Evolutionary conservation across 2,797 vertebrate species (phyloP), one percentile per base, ranked within the genome.

Genomic region (Decapterus maruadsi): DNA sequence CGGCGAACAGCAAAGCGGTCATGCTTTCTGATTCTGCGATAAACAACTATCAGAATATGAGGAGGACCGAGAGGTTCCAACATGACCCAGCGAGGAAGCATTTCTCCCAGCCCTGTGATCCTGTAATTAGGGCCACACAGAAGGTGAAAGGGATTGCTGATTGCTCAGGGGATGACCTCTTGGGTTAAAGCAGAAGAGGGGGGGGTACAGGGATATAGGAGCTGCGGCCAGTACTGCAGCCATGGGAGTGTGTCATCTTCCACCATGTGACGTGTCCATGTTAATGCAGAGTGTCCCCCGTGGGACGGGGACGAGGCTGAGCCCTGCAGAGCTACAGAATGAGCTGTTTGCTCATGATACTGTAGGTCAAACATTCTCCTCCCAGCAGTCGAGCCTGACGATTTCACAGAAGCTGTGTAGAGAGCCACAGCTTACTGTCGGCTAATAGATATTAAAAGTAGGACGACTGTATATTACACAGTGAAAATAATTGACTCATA

Each of bases 131-230:
- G 75, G 80, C 71, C 82, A 85, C 83, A 84, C 73, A 80, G 80
- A 90, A 85, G 87, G 90, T 92, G 88, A 91, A 93, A 91, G 73
- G 68, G 79, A 89, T 81, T 73, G 64, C 66, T 80, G 75, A 84
- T 72, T 68, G 78, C 81, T 76, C n/a, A 64, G 51, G 80, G 77
- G 75, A 50, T 68, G 64, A 83, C 76, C 75, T 84, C 69, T 60
- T 2, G 50, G 63, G 45, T 20, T 69, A 58, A 29, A 75, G 8
- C 0, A 3, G 38, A 3, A 57, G 66, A 72, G 76, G 55, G 40
- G 57, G 66, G 72, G 76, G 55, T 54, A 70, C 60, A 76, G 57
- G 56, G 64, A 74, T 68, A 67, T 12, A 13, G 61, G 60, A 59
- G 48, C 54, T 68, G 72, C 40, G 31, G 76, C 73, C 77, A 76